Conservation (phyloP, 2,113 vertebrate genomes). For the Salminus brasiliensis region DNA sequence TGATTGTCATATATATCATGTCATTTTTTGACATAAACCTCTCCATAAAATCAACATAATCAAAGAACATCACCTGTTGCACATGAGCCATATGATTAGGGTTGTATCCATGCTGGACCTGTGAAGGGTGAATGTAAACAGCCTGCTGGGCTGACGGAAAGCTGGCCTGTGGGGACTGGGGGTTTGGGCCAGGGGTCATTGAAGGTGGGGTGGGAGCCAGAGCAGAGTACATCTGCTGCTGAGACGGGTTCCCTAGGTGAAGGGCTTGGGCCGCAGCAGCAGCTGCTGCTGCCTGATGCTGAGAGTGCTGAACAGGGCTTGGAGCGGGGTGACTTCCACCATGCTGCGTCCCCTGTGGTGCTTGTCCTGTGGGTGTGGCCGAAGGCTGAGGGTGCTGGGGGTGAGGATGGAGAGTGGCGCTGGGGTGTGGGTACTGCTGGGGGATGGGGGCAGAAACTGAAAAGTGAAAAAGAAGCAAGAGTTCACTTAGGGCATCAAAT, state of each 20-base stretch:
- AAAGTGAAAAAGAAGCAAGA: conserved; percentile 13
- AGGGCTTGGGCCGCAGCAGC: conserved; percentile 83
- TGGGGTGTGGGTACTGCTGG: conserved; percentile 94
- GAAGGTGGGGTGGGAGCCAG: conserved; percentile 93
- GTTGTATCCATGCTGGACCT: conserved; percentile 95
- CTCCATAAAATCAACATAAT: no score
- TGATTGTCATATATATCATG: no score
- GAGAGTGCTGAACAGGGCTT: conserved; percentile 94
- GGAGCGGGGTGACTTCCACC: conserved; percentile 92
- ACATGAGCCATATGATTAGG: conserved; percentile 95
- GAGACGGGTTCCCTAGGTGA: conserved; percentile 86
- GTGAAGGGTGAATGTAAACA: conserved; percentile 95
- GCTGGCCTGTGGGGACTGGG: conserved; percentile 94
- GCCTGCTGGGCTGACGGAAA: conserved; percentile 94
- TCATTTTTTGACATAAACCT: no score
- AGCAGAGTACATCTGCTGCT: conserved; percentile 96
- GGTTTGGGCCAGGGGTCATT: conserved; percentile 95
- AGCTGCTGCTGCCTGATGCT: conserved; percentile 80
- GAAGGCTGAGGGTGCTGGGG: conserved; percentile 93
- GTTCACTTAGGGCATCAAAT: neutral
- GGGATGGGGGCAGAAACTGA: conserved; percentile 94
- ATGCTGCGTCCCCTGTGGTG: conserved; percentile 87
- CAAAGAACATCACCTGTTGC: conserved; percentile 85
- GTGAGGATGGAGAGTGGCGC: conserved; percentile 89
- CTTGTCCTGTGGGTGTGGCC: conserved; percentile 95